A percentile compares a stretch with the other conserved stretches of the same genome.
phyloP scores from a whole-genome alignment of 2,888 invertebrate genomes.

The Agrypnus murinus region DNA sequence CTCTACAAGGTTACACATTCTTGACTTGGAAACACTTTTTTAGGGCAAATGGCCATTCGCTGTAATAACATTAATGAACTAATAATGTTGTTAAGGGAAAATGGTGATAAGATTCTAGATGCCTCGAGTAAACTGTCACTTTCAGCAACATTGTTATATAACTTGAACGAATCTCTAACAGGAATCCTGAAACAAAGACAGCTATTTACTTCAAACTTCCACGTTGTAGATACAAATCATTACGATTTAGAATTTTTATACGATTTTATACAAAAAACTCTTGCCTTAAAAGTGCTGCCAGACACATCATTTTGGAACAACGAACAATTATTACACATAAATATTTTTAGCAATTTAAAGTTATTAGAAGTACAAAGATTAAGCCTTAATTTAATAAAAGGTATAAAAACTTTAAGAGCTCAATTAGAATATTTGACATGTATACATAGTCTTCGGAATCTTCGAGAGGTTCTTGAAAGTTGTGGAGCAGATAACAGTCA shows the following conservation, averaged over 20 bases:
- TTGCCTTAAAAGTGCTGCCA: constrained; percentile 74
- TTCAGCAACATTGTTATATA: constrained; percentile 73
- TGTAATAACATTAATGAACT: constrained; percentile 67
- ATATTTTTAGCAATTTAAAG: constrained; percentile 75
- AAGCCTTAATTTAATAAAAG: constrained; percentile 72
- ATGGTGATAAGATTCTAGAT: constrained; percentile 76
- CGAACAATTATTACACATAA: constrained; percentile 71
- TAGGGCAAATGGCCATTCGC: constrained; percentile 52
- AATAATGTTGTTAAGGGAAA: constrained; percentile 73
- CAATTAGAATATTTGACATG: constrained; percentile 75
- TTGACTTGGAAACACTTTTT: constrained; percentile 24
- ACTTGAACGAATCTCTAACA: constrained; percentile 74
- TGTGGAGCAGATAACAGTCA: constrained; percentile 78
- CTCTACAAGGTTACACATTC: background rate
- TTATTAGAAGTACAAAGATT: constrained; percentile 76
- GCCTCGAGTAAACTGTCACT: constrained; percentile 75
- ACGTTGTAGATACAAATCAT: constrained; percentile 73
- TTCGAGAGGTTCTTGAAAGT: constrained; percentile 71
- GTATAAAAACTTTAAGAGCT: constrained; percentile 75
- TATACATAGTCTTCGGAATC: constrained; percentile 68
- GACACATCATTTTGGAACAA: constrained; percentile 61
- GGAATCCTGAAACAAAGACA: constrained; percentile 72
- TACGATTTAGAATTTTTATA: constrained; percentile 76
- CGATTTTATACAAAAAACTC: constrained; percentile 78
- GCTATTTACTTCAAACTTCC: constrained; percentile 68